Conservation (phyloP, 2,797 vertebrate genomes). For the Malacoraja senta region DNA sequence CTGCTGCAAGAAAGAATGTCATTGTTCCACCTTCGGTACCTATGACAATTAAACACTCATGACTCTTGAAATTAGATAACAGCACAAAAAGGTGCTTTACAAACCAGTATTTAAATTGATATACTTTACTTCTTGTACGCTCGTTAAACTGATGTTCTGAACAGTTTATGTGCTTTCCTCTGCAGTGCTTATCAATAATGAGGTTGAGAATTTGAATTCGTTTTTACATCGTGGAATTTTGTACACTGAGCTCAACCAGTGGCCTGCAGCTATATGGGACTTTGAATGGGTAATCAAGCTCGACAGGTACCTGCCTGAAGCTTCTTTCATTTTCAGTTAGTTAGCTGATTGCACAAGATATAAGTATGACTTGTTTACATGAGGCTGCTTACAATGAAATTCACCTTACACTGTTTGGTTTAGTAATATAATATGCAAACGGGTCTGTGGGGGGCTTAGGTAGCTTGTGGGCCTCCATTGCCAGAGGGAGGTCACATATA, state of each 20-base stretch:
- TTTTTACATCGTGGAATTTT: constrained; percentile 65
- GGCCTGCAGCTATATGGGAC: constrained; percentile 59
- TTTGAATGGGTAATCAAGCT: constrained; percentile 64
- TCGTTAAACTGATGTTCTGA: background rate
- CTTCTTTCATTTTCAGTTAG: background rate
- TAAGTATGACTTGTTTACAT: background rate
- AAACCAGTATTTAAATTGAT: background rate
- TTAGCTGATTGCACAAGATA: background rate
- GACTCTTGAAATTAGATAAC: no score
- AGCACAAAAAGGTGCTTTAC: no score
- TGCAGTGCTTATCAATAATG: constrained; percentile 63
- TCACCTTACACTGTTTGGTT: background rate
- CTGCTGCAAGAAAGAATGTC: no score
- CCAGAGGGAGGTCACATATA: no score
- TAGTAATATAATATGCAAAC: no score
- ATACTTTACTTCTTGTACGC: background rate
- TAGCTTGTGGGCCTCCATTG: no score
- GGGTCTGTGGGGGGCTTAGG: no score
- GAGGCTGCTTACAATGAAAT: background rate
- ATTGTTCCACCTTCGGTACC: no score
- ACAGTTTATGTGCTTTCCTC: constrained; percentile 37
- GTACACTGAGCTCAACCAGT: constrained; percentile 54
- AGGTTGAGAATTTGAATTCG: constrained; percentile 55
- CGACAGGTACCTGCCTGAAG: constrained; percentile 55
- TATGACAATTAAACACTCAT: no score